phyloP scores from a whole-genome alignment of 2,797 vertebrate species.

The Paramormyrops hopkinsi region DNA sequence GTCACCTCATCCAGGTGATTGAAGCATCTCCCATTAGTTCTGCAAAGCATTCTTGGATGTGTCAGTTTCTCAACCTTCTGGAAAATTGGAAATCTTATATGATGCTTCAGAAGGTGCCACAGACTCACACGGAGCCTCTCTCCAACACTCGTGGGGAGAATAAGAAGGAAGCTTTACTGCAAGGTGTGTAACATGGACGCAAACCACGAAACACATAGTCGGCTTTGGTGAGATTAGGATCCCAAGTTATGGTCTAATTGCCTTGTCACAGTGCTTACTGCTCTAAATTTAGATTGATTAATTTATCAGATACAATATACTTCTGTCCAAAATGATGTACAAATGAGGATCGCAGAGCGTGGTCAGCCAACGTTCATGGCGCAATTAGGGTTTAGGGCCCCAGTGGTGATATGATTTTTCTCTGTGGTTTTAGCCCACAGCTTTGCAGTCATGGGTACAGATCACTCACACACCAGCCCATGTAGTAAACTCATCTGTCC shows the following conservation, averaged over 20 bases:
- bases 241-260: not conserved
- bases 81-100: slow-evolving; percentile 17
- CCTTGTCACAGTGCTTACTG: not conserved
- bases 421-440: not conserved
- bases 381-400: not conserved
- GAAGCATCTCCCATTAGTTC: not conserved
- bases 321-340: not conserved
- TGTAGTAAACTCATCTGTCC: not conserved
- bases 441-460: not conserved
- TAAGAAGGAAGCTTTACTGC: not conserved
- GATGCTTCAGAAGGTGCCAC: slow-evolving; percentile 22
- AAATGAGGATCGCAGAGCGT: not conserved
- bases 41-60: slow-evolving; percentile 27
- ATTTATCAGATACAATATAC: not conserved
- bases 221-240: not conserved
- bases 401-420: not conserved
- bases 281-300: not conserved
- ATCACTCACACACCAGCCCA: not conserved
- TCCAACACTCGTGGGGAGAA: not conserved
- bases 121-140: slow-evolving; percentile 33
- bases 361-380: not conserved
- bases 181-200: not conserved
- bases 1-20: not conserved
- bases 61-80: slow-evolving; percentile 14
- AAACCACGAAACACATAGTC: not conserved